Base-by-base conservation (phyloP, 2,888 invertebrate species). In the Conistra vaccinii region DNA sequence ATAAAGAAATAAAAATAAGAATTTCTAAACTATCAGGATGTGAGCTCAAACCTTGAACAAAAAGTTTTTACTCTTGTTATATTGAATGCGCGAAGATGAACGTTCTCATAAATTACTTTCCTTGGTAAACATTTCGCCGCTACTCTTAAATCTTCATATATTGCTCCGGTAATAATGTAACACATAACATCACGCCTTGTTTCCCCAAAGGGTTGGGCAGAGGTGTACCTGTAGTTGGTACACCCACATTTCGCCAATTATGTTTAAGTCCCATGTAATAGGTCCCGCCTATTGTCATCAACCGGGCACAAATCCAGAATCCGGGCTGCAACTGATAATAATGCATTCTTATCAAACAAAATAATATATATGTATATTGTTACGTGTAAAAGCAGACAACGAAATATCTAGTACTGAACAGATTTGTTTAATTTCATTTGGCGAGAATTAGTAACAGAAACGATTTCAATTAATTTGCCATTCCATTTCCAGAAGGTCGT, bases 91-190 rank as follows among this genome's bases (percentile, higher is more conserved):
- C 3, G 26, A 51, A 67, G 71, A 70, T 71, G 32, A 61, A 73
- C 42, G 39, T 73, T 42, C 32, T 26, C 29, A 53, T 42, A 53
- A 53, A 73, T 73, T 32, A 3, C 29, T 42, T 39, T 29, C 23
- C 10, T 61, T 53, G 32, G n/a, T 73, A 73, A 73, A 73, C 39
- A 72, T 29, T 51, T 73, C 51, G 26, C 7, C 14, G 26, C 23
- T 42, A n/a, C 60, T 23, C 60, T 3, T 53, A 42, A 73, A 51
- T 73, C 60, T 51, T 61, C 23, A 42, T 62, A 58, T 23, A 61
- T 73, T 60, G 20, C 32, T 32, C 2, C 26, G 26, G 32, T 73
- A 71, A 45, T 72, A 72, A 48, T 45, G 20, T 70, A n/a, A n/a
- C n/a, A n/a, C n/a, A n/a, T n/a, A n/a, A n/a, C n/a, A n/a, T n/a